Percentiles rank a stretch among this genome's conserved stretches.
Evolutionary conservation across 30 jellyfish, hydroid and myxozoan species (phyloP).

Genomic region (Rhopilema esculentum): DNA sequence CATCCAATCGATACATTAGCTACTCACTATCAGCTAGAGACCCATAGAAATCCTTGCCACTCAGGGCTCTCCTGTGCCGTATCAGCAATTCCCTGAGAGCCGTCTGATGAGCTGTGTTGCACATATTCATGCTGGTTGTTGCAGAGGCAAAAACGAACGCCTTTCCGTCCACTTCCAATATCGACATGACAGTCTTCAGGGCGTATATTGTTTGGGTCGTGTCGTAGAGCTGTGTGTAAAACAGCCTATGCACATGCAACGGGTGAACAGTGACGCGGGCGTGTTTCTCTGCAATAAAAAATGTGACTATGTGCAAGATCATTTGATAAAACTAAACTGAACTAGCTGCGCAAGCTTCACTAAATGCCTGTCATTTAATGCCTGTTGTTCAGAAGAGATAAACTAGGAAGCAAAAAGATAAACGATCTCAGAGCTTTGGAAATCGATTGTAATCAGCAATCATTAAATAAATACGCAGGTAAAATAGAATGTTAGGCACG

Average conservation of each 20-base stretch:
- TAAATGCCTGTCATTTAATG: no score
- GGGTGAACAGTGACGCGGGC: constrained; percentile 74
- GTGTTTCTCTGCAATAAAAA: background rate
- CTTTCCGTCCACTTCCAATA: constrained; percentile 80
- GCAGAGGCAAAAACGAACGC: constrained; percentile 92
- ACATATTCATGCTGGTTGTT: constrained; percentile 89
- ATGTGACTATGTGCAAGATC: background rate
- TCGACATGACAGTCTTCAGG: constrained; percentile 55
- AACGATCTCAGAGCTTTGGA: no score
- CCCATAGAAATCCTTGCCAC: constrained; percentile 92
- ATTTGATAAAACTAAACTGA: no score
- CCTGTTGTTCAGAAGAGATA: no score
- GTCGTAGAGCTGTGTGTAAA: constrained; percentile 89
- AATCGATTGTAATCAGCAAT: no score
- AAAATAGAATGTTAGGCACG: no score
- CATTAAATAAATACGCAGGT: no score
- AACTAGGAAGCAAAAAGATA: no score
- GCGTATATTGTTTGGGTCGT: constrained; percentile 82
- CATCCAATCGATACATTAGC: background rate
- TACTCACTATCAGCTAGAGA: constrained; percentile 88
- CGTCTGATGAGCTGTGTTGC: constrained; percentile 91
- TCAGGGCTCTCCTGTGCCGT: constrained; percentile 87
- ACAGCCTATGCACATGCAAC: constrained; percentile 79
- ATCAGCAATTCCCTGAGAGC: constrained; percentile 83
- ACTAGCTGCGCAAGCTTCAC: no score